Conservation (phyloP, 2,113 vertebrate genomes). For the Microcebus jonahi region DNA sequence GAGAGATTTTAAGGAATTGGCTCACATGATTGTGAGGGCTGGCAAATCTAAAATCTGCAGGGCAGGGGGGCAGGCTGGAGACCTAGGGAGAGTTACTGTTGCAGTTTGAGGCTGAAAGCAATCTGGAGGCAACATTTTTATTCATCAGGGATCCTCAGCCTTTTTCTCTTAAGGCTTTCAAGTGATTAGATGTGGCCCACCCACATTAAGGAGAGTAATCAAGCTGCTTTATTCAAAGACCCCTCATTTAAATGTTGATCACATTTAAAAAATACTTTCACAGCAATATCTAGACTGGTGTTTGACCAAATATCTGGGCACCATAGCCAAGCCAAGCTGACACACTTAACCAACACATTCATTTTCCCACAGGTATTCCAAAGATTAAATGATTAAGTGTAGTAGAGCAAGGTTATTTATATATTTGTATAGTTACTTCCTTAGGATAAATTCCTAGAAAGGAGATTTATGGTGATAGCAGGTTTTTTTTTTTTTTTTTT, state of each 20-base stretch:
- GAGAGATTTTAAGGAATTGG: neutral
- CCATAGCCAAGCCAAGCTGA: neutral
- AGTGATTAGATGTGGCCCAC: neutral
- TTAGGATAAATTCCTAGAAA: neutral
- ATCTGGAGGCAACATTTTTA: neutral
- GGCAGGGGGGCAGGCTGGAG: neutral
- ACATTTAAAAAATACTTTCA: neutral
- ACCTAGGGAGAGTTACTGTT: neutral
- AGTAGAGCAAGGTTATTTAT: too few relatives aligned
- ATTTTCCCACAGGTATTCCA: neutral
- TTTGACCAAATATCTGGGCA: neutral
- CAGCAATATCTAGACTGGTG: neutral
- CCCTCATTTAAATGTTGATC: neutral
- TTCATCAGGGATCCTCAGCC: neutral
- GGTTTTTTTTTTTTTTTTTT: neutral
- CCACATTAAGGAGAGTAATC: neutral
- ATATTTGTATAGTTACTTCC: neutral
- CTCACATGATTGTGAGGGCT: neutral
- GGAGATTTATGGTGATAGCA: neutral
- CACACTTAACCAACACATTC: neutral
- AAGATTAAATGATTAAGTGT: neutral
- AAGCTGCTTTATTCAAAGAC: neutral
- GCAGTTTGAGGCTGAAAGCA: neutral
- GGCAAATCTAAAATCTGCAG: neutral
- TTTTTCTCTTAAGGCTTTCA: neutral